A percentile compares a stretch with the other conserved stretches of the same genome.
Conservation (phyloP, 1,140 invertebrate species). For the Berghia stephanieae region DNA sequence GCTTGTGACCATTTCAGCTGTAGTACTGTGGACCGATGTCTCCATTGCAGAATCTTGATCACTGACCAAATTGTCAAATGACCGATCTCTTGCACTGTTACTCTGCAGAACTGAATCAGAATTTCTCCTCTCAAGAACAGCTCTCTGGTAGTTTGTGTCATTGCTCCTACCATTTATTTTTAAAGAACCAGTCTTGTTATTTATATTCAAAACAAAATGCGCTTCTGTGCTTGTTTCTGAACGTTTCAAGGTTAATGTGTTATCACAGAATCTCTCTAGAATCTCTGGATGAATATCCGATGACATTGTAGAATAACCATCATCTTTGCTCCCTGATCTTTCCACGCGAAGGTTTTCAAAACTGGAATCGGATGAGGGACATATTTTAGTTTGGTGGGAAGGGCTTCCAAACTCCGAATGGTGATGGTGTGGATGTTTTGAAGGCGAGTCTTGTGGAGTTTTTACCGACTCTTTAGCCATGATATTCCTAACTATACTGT, state of each 20-base stretch:
- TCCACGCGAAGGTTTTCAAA: constrained; percentile 52
- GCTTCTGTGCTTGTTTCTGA: not conserved
- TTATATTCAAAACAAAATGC: not conserved
- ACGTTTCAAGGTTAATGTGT: constrained; percentile 29
- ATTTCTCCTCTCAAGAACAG: too few relatives aligned
- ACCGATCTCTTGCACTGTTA: too few relatives aligned
- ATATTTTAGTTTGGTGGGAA: constrained; percentile 35
- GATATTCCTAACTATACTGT: too few relatives aligned
- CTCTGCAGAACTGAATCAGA: too few relatives aligned
- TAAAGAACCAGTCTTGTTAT: not conserved
- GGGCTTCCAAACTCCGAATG: not conserved
- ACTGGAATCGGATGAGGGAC: constrained; percentile 49
- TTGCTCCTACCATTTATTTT: not conserved
- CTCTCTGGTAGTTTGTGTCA: not conserved
- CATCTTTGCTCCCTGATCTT: constrained; percentile 78
- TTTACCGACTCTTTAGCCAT: too few relatives aligned
- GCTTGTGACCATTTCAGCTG: constrained; percentile 42
- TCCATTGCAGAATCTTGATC: constrained; percentile 48
- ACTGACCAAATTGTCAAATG: too few relatives aligned
- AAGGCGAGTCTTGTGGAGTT: too few relatives aligned
- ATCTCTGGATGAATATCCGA: constrained; percentile 77
- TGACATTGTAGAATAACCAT: constrained; percentile 90
- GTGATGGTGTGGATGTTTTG: too few relatives aligned
- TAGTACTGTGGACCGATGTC: constrained; percentile 46
- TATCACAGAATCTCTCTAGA: constrained; percentile 52